Evolutionary conservation across 2,888 invertebrate species (phyloP), one percentile per base, ranked within the genome.

Genomic region (Allophyes oxyacanthae): DNA sequence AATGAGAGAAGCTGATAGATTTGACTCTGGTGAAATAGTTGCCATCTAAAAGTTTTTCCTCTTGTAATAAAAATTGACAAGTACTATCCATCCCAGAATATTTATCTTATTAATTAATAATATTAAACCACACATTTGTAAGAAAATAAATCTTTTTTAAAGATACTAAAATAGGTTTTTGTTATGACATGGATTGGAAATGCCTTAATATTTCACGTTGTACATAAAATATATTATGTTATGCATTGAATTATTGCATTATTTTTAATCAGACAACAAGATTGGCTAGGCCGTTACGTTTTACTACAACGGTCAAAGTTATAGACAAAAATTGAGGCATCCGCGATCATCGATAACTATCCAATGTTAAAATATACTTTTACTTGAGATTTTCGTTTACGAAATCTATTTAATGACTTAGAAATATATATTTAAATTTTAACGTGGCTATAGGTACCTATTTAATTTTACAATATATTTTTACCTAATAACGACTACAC

Each of bases 321-420:
- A 56, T 56, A 70, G 33, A 41, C 32, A 53, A 43, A 57, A 52
- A 57, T 63, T 51, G 53, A 64, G 51, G 64, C 71, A 64, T 42
- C 49, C 30, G 45, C 55, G 52, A 55, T 58, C 48, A 50, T 37
- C 57, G 71, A 55, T 61, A 69, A 64, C 64, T 48, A 60, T 55
- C 37, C 33, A 36, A 56, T 52, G 36, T 42, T 38, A 64, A 45
- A 56, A 64, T 51, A 52, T 43, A 37, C 50, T 37, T 64, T 14
- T 44, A 70, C 64, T 65, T 43, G 65, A 71, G 58, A 57, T 45
- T 56, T 66, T 66, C 51, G 65, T 66, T 66, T 42, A 64, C 71
- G 65, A 66, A 66, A 40, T 52, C 57, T 64, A 38, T 56, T 44
- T 64, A 64, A 66, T 70, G 71, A 66, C 71, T 70, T 64, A 65